phyloP scores from a whole-genome alignment of 2,888 invertebrate genomes.

The Sarcophaga subvicina region DNA sequence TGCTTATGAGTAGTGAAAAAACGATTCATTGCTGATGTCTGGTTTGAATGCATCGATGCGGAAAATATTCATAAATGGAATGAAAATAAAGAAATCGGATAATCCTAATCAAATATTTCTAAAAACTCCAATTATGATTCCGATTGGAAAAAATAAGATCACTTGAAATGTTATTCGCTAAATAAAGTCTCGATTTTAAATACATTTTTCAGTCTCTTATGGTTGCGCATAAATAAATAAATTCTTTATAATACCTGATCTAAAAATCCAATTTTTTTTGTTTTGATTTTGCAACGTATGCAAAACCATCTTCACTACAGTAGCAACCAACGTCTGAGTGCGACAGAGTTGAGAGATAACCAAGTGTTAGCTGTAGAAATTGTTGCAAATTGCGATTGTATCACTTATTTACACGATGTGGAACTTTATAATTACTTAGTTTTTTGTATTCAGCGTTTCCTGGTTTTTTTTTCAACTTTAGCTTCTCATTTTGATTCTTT shows the following conservation, averaged over 20 bases:
- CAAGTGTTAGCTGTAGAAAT: not conserved
- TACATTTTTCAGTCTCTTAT: too few relatives aligned
- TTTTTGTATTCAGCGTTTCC: not conserved
- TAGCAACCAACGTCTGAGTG: not conserved
- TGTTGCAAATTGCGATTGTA: slow-evolving; percentile 12
- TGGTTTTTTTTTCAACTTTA: not conserved
- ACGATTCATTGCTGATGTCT: too few relatives aligned
- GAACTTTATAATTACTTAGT: slow-evolving; percentile 3
- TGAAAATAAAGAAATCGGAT: too few relatives aligned
- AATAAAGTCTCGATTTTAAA: too few relatives aligned
- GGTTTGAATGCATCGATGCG: too few relatives aligned
- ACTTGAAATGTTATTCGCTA: too few relatives aligned
- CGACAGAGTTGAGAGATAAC: not conserved
- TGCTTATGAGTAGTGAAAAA: too few relatives aligned
- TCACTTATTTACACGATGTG: slow-evolving; percentile 12
- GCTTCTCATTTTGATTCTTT: not conserved
- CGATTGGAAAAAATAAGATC: too few relatives aligned
- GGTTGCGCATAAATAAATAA: not conserved
- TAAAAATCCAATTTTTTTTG: not conserved
- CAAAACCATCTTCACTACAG: not conserved
- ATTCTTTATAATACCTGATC: slow-evolving; percentile 7
- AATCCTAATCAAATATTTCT: too few relatives aligned
- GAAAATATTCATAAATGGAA: too few relatives aligned
- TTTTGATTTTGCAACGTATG: not conserved
- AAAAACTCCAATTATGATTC: too few relatives aligned